These are phyloP conservation scores for Zaprionus taronus DNA, from an alignment of 1,140 invertebrate species.

Conservation along the genomic window DNA sequence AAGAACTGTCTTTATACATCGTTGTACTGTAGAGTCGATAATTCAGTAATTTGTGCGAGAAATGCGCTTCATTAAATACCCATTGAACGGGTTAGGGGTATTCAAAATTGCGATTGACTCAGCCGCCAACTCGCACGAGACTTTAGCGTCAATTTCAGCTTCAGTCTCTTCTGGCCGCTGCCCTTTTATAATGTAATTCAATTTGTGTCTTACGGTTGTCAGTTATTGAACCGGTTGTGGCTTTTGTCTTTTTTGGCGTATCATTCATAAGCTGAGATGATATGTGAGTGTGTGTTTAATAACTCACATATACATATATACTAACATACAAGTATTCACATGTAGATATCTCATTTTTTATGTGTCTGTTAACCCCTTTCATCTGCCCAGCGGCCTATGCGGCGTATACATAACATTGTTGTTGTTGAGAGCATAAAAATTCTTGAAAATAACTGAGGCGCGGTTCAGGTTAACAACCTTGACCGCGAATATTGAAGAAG, in stretches of 20 bases:
- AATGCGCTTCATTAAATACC: conserved; percentile 35
- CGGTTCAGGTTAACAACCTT: conserved; percentile 74
- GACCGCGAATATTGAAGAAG: conserved; percentile 65
- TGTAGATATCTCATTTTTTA: conserved; percentile 42
- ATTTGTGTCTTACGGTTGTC: conserved; percentile 61
- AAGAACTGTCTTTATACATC: conserved; percentile 28
- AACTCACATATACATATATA: not conserved
- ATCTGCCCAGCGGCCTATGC: conserved; percentile 16
- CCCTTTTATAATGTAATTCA: conserved; percentile 76
- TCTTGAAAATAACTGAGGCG: conserved; percentile 46
- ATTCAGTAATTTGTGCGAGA: conserved; percentile 40
- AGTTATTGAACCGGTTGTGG: conserved; percentile 72
- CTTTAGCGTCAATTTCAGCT: conserved; percentile 7
- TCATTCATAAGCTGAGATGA: not conserved
- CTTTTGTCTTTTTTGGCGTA: conserved; percentile 53
- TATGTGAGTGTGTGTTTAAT: not conserved
- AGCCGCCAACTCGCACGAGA: conserved; percentile 22
- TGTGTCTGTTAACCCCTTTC: conserved; percentile 18
- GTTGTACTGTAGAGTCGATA: conserved; percentile 24
- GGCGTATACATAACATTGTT: conserved; percentile 70
- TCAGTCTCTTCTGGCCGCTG: conserved; percentile 60
- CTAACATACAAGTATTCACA: not conserved
- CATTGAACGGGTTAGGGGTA: conserved; percentile 25
- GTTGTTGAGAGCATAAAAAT: conserved; percentile 54
- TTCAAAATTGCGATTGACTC: conserved; percentile 22